phyloP scores from a whole-genome alignment of 2,113 vertebrate genomes.

The Xiphophorus maculatus region DNA sequence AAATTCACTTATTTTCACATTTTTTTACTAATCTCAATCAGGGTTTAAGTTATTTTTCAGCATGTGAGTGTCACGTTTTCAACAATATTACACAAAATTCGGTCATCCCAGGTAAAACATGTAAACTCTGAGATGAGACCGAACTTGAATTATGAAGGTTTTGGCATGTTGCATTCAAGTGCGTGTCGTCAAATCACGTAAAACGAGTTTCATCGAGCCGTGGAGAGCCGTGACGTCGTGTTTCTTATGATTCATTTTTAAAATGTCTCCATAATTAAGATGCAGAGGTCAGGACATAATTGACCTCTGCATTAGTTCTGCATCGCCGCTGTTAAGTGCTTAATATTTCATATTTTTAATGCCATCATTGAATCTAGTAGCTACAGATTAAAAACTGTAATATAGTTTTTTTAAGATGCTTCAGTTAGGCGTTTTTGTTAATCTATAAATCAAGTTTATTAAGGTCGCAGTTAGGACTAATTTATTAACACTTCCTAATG shows the following conservation, averaged over 20 bases:
- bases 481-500: slow-evolving; percentile 8
- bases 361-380: neutral
- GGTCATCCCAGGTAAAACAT: neutral
- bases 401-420: neutral
- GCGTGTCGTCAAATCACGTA: neutral
- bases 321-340: slow-evolving; percentile 28
- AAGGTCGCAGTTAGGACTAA: neutral
- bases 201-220: neutral
- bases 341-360: neutral
- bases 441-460: neutral
- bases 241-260: neutral
- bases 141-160: too few species aligned
- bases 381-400: neutral
- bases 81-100: neutral
- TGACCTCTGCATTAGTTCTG: slow-evolving; percentile 1
- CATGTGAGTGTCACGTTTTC: neutral
- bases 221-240: neutral
- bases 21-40: neutral
- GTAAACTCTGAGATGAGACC: too few species aligned
- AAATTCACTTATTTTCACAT: too few species aligned
- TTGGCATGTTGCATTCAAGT: neutral
- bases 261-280: neutral
- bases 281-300: too few species aligned
- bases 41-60: neutral
- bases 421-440: neutral